phyloP scores from a whole-genome alignment of 2,113 vertebrate genomes.

The Pterocles burchelli region DNA sequence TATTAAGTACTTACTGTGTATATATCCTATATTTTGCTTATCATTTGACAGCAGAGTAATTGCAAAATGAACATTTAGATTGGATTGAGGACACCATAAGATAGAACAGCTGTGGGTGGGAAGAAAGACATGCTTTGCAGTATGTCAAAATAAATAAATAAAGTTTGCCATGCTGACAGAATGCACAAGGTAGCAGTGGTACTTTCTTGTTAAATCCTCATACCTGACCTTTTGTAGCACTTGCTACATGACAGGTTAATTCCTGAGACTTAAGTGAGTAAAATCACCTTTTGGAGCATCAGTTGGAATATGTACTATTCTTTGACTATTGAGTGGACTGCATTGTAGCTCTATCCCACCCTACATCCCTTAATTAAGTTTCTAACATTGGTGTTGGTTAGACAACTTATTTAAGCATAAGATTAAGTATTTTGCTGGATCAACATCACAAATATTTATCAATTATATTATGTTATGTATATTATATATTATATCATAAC shows the following conservation, averaged over 20 bases:
- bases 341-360: neutral
- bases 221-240: neutral
- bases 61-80: slow-evolving; percentile 48
- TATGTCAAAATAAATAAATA: slow-evolving; percentile 21
- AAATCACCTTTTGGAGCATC: neutral
- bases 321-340: neutral
- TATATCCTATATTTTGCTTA: slow-evolving; percentile 48
- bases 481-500: neutral
- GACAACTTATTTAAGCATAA: neutral
- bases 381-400: neutral
- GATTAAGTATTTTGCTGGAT: neutral
- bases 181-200: neutral
- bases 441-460: neutral
- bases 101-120: neutral
- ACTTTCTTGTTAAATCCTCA: neutral
- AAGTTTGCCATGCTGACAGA: neutral
- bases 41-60: slow-evolving; percentile 52
- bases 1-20: slow-evolving; percentile 47
- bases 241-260: neutral
- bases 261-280: neutral
- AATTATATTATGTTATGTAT: too few relatives aligned
- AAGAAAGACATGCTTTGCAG: neutral
- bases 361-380: neutral
- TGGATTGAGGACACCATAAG: slow-evolving; percentile 38
- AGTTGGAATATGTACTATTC: neutral